These are phyloP conservation scores for Spisula solida DNA, from an alignment of 2,888 invertebrate species.

Conservation along the genomic window DNA sequence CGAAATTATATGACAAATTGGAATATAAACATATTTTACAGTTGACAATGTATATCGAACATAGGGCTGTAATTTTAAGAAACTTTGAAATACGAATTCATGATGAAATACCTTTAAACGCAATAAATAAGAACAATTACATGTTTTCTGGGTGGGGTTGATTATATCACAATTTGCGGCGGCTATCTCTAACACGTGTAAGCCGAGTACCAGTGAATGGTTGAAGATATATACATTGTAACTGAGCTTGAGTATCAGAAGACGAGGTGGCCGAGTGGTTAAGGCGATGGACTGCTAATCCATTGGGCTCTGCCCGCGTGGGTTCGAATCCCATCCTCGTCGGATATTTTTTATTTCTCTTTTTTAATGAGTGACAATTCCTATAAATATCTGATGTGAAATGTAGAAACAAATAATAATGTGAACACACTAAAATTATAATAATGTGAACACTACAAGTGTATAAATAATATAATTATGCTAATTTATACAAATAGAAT, in stretches of 20 bases:
- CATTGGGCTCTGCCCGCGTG: constrained; percentile 95
- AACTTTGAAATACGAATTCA: not conserved
- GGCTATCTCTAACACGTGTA: not conserved
- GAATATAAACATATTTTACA: not conserved
- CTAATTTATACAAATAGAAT: too few species aligned
- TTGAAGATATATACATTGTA: too few species aligned
- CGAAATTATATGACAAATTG: constrained; percentile 7
- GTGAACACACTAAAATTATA: too few species aligned
- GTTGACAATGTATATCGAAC: not conserved
- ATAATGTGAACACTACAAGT: too few species aligned
- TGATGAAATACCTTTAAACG: not conserved
- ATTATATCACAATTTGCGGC: not conserved
- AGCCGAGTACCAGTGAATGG: too few species aligned
- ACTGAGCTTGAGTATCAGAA: not conserved
- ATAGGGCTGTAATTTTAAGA: not conserved
- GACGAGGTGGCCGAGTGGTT: constrained; percentile 96
- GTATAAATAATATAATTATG: too few species aligned
- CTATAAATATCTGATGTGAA: too few species aligned
- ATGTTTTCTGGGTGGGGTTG: not conserved
- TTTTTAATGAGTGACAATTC: not conserved
- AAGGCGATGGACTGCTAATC: constrained; percentile 95
- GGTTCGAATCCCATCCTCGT: constrained; percentile 93
- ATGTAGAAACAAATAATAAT: too few species aligned
- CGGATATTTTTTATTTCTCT: constrained; percentile 67
- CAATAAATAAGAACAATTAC: too few species aligned